Evolutionary conservation across 2,888 invertebrate genomes (phyloP).

Genomic region (Halictus quadricinctus): DNA sequence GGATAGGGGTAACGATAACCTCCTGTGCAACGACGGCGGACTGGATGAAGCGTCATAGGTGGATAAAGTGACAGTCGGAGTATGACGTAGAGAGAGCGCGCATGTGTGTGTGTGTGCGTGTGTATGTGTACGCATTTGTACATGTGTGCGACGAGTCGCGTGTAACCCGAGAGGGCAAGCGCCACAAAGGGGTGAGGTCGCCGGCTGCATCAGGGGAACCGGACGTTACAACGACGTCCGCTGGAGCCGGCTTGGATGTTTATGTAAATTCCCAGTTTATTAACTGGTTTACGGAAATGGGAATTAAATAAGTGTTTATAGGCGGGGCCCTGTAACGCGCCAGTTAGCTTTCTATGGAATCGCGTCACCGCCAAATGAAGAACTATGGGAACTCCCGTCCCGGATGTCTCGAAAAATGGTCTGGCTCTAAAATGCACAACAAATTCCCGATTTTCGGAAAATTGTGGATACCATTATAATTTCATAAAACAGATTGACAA

Average conservation of each 20-base stretch:
- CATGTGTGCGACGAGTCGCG: constrained; percentile 2
- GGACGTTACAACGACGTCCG: background rate
- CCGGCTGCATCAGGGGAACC: constrained; percentile 9
- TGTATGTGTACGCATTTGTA: background rate
- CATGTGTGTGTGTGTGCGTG: too few relatives aligned
- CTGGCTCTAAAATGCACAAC: background rate
- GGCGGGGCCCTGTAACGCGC: background rate
- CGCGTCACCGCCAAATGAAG: background rate
- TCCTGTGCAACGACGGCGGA: constrained; percentile 8
- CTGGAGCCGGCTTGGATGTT: background rate
- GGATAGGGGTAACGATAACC: constrained; percentile 33
- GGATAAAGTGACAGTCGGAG: constrained; percentile 51
- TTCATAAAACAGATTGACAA: background rate
- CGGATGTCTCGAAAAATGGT: background rate
- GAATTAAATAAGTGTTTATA: constrained; percentile 19
- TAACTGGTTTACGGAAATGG: background rate
- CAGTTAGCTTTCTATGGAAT: background rate
- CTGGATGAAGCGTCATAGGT: constrained; percentile 46
- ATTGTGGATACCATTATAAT: background rate
- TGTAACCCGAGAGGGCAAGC: constrained; percentile 28
- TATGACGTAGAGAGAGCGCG: constrained; percentile 30
- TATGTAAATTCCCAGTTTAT: constrained; percentile 6
- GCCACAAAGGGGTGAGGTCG: constrained; percentile 37
- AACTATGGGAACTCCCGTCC: background rate
- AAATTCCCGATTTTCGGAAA: background rate